Evolutionary conservation across 2,888 invertebrate species (phyloP).

Genomic region (Julus scandinavius): DNA sequence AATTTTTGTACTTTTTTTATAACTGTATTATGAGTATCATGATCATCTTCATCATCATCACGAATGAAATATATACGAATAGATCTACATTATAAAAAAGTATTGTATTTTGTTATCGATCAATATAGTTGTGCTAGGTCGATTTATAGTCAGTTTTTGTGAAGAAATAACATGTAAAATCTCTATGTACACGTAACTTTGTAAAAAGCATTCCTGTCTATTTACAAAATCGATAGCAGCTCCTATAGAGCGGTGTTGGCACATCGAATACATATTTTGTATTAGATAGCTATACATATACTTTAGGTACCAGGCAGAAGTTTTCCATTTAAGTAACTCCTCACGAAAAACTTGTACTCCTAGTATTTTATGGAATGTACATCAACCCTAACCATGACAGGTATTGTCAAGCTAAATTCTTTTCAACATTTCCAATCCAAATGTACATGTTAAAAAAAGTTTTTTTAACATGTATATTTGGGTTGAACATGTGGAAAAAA

Average conservation of each 20-base stretch:
- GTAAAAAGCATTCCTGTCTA: constrained; percentile 2
- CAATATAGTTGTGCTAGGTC: neutral
- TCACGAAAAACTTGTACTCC: too few species aligned
- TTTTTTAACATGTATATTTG: too few species aligned
- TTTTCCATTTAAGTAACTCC: too few species aligned
- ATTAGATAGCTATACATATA: too few species aligned
- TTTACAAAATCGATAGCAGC: neutral
- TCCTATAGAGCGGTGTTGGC: neutral
- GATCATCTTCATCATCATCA: neutral
- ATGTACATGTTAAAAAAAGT: too few species aligned
- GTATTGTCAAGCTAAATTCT: too few species aligned
- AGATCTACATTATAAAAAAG: neutral
- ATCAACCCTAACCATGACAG: too few species aligned
- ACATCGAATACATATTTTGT: too few species aligned
- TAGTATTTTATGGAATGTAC: too few species aligned
- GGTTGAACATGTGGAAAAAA: too few species aligned
- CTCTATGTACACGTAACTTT: neutral
- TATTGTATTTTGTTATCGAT: neutral
- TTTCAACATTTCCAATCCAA: too few species aligned
- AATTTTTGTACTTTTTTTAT: constrained; percentile 18
- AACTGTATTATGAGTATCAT: constrained; percentile 2
- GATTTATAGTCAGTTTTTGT: constrained; percentile 2
- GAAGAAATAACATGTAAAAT: constrained; percentile 1
- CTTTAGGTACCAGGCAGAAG: too few species aligned
- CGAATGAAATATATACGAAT: neutral